Conservation (phyloP, 2,888 invertebrate genomes). For the Pimpla rufipes region DNA sequence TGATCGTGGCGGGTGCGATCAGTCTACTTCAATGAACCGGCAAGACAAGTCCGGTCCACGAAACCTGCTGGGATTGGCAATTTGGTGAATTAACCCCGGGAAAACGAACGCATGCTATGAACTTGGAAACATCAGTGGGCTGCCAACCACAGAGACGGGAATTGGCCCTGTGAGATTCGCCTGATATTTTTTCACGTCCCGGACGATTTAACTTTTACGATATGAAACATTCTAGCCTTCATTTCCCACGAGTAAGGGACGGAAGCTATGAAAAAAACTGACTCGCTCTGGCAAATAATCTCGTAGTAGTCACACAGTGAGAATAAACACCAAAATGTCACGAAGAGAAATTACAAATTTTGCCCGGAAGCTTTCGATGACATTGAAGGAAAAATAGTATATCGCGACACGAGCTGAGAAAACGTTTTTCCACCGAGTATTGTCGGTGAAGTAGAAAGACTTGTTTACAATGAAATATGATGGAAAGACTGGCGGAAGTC, state of each 20-base stretch:
- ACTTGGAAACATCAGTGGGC: background rate
- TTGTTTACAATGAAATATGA: no score
- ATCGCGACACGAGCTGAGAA: no score
- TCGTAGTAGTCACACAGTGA: background rate
- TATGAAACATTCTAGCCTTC: background rate
- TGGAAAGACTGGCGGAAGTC: no score
- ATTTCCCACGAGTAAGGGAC: background rate
- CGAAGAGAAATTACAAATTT: background rate
- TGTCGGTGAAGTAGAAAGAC: no score
- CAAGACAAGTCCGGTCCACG: slow-evolving; percentile 8
- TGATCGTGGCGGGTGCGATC: slow-evolving; percentile 12
- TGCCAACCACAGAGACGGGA: background rate
- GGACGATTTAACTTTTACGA: slow-evolving; percentile 3
- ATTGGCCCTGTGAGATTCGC: background rate
- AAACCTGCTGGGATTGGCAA: slow-evolving; percentile 29
- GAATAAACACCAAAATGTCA: background rate
- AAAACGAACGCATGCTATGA: slow-evolving; percentile 22
- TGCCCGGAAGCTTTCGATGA: no score
- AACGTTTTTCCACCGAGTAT: no score
- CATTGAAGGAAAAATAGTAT: no score
- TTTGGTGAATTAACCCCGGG: slow-evolving; percentile 8
- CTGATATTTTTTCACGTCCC: background rate
- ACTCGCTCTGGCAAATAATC: background rate
- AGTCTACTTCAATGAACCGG: slow-evolving; percentile 49
- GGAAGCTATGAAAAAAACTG: background rate